phyloP scores from a whole-genome alignment of 2,888 invertebrate genomes.

The Aspidapion aeneum region DNA sequence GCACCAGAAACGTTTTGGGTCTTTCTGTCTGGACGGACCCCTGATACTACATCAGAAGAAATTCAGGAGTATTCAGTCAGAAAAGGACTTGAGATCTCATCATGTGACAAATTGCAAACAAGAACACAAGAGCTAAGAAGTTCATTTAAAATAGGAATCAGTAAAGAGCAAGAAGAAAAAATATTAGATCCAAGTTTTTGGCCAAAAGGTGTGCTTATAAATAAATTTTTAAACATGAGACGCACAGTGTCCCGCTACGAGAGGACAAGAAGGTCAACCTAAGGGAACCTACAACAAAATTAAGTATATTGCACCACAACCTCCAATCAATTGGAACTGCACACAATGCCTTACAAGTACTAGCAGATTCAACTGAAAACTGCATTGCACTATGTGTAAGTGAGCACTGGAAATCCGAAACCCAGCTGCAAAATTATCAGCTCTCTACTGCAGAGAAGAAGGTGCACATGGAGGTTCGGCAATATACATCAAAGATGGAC shows the following conservation, averaged over 20 bases:
- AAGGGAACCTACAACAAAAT: neutral
- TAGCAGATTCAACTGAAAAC: neutral
- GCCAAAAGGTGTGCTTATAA: neutral
- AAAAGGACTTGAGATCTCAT: neutral
- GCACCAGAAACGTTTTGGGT: no score
- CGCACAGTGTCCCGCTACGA: neutral
- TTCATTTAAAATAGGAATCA: neutral
- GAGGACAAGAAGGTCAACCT: neutral
- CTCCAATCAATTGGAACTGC: neutral
- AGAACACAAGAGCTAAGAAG: neutral
- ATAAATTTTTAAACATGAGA: neutral
- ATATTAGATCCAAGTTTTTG: neutral
- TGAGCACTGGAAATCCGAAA: conserved; percentile 1
- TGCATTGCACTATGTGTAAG: neutral
- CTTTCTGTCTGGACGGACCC: no score
- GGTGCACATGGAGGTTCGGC: neutral
- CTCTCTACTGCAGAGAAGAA: neutral
- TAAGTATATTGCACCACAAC: neutral
- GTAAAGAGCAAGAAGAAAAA: neutral
- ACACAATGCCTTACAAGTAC: neutral
- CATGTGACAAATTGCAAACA: neutral
- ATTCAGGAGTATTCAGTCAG: neutral
- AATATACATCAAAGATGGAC: neutral
- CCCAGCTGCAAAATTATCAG: conserved; percentile 2
- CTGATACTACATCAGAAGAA: no score